Evolutionary conservation across 2,888 invertebrate species (phyloP), one percentile per base, ranked within the genome.

Genomic region (Pelosia muscerda): DNA sequence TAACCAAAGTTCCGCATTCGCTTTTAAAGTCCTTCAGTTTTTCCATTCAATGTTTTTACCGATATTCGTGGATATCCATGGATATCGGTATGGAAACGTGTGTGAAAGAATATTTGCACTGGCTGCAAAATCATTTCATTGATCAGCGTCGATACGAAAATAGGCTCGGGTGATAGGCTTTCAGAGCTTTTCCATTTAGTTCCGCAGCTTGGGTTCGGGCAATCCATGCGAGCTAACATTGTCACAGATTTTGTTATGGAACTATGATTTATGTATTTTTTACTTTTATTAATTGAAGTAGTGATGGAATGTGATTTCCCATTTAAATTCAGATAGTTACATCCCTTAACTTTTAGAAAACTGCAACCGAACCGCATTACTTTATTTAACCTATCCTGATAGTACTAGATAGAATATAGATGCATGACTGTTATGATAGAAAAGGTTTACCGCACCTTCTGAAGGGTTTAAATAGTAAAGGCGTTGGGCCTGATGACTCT

Each of bases 141-240:
- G 83, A 86, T 84, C 83, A 79, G 67, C 65, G 65, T 69, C 74
- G 81, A 81, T 84, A 82, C 80, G 78, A 77, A 83, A 85, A 85
- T 84, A 82, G 82, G 79, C 70, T 82, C 72, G 67, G 76, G 69
- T 81, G 81, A 84, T 84, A 81, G 81, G 81, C 77, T 78, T 80
- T 81, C 78, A 83, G 86, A 84, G 86, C 84, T 86, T 87, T 88
- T 83, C 84, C 84, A 84, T 87, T 84, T 84, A 79, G 75, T 77
- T 71, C 69, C 74, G 76, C 68, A 66, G 73, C 70, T 54, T 28
- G 28, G 28, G n/a, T 25, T 73, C 66, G 68, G 62, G 68, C 62
- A 58, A 68, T 69, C 26, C n/a, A 49, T 61, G 28, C 8, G 8
- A 53, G 66, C 67, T 78, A 78, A 76, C 77, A 74, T 81, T 82